Evolutionary conservation across 1,140 invertebrate genomes (phyloP).

Genomic region (Theocolax elegans): DNA sequence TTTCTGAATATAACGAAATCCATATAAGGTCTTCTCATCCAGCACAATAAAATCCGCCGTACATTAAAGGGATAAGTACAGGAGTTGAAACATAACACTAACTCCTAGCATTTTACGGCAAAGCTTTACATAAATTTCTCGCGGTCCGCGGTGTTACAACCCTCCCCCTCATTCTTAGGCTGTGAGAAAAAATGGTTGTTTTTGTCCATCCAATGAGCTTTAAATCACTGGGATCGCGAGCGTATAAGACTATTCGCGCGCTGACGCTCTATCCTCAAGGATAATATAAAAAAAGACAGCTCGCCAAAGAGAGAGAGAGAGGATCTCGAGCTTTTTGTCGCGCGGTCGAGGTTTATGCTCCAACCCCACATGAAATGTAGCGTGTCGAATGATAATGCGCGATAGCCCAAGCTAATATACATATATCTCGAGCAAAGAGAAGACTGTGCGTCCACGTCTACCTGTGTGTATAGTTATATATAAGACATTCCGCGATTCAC

Average conservation of each 20-base stretch:
- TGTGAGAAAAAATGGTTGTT: too few species aligned
- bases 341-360: conserved; percentile 18
- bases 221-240: background rate
- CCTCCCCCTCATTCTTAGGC: too few species aligned
- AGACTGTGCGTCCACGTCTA: conserved; percentile 22
- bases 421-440: background rate
- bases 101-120: background rate
- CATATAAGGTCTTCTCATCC: too few species aligned
- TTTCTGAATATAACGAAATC: too few species aligned
- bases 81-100: background rate
- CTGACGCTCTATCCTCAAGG: too few species aligned
- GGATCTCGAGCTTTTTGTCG: background rate
- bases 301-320: background rate
- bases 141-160: too few species aligned
- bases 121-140: background rate
- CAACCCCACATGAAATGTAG: conserved; percentile 18
- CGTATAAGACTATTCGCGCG: background rate
- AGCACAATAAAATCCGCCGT: too few species aligned
- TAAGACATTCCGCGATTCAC: background rate
- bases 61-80: background rate
- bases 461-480: background rate
- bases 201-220: background rate
- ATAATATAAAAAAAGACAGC: background rate
- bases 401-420: conserved; percentile 24
- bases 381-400: conserved; percentile 36